Evolutionary conservation across 2,888 invertebrate genomes (phyloP).

Genomic region (Epiblema foenella): DNA sequence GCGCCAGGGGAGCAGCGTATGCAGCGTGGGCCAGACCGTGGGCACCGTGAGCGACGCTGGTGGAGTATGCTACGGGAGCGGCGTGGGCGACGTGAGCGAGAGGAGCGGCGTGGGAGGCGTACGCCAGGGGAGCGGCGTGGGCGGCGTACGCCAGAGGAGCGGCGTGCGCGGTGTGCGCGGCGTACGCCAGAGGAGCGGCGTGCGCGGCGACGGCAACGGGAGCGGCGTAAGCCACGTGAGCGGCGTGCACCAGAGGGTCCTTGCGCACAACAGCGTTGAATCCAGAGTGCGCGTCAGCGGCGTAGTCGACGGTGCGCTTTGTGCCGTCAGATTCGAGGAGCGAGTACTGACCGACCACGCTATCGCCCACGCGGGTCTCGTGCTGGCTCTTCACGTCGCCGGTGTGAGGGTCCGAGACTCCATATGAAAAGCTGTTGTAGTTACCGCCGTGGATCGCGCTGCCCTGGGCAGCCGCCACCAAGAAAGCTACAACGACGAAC

Average conservation of each 20-base stretch:
- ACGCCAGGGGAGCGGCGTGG: constrained; percentile 54
- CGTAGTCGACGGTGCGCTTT: constrained; percentile 86
- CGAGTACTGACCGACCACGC: constrained; percentile 83
- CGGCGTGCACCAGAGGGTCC: constrained; percentile 40
- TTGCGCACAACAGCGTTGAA: constrained; percentile 50
- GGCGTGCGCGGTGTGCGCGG: constrained; percentile 63
- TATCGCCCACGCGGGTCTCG: constrained; percentile 87
- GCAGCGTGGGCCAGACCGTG: no score
- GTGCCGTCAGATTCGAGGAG: constrained; percentile 86
- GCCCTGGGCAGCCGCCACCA: constrained; percentile 76
- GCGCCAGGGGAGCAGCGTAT: constrained; percentile 52
- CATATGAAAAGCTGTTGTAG: constrained; percentile 79
- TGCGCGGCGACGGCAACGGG: constrained; percentile 60
- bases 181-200: constrained; percentile 51
- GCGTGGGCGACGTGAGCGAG: constrained; percentile 46
- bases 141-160: constrained; percentile 60
- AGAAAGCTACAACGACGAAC: constrained; percentile 75
- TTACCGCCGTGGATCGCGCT: constrained; percentile 73
- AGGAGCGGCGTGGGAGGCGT: constrained; percentile 50
- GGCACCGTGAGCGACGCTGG: constrained; percentile 50
- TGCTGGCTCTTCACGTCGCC: constrained; percentile 84
- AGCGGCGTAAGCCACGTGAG: constrained; percentile 54
- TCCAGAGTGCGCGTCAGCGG: constrained; percentile 49
- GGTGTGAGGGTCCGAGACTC: constrained; percentile 79
- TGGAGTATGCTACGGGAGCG: constrained; percentile 52